Evolutionary conservation across 2,888 invertebrate species (phyloP).

Genomic region (Eucera pruinosa): DNA sequence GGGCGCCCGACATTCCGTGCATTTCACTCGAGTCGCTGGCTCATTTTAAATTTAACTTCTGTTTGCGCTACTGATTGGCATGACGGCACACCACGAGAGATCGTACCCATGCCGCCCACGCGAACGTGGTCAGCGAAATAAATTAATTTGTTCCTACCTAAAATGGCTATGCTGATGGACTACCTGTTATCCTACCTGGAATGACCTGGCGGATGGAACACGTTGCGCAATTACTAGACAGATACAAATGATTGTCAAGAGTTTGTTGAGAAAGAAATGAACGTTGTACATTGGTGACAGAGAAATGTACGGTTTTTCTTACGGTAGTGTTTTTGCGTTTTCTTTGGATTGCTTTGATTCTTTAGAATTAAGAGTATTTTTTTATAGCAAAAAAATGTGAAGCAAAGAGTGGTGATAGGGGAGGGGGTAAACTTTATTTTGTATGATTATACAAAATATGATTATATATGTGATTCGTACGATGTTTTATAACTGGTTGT

Average conservation of each 20-base stretch:
- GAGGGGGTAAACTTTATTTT: too few species aligned
- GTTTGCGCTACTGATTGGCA: slow-evolving; percentile 70
- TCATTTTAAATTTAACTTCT: slow-evolving; percentile 65
- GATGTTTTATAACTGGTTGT: too few species aligned
- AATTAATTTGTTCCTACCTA: slow-evolving; percentile 68
- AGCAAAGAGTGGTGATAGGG: too few species aligned
- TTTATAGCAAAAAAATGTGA: too few species aligned
- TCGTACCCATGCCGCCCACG: slow-evolving; percentile 55
- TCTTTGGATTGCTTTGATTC: too few species aligned
- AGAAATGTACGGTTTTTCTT: too few species aligned
- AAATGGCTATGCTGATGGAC: slow-evolving; percentile 60
- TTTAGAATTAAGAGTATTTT: too few species aligned
- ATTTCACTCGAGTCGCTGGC: slow-evolving; percentile 58
- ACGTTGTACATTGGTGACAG: too few species aligned
- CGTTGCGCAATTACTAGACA: slow-evolving; percentile 57
- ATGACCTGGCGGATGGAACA: slow-evolving; percentile 4
- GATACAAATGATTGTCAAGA: slow-evolving; percentile 48
- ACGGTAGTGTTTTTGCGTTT: too few species aligned
- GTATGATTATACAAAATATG: too few species aligned
- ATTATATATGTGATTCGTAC: too few species aligned
- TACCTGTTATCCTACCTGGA: slow-evolving; percentile 30
- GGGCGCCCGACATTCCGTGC: slow-evolving; percentile 43
- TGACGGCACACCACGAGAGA: slow-evolving; percentile 22
- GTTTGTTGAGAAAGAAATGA: too few species aligned
- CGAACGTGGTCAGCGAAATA: slow-evolving; percentile 45